These are phyloP conservation scores for Diacarnus erythraeanus DNA, from an alignment of 37 sponge, comb jelly and placozoan genomes.

Conservation along the genomic window DNA sequence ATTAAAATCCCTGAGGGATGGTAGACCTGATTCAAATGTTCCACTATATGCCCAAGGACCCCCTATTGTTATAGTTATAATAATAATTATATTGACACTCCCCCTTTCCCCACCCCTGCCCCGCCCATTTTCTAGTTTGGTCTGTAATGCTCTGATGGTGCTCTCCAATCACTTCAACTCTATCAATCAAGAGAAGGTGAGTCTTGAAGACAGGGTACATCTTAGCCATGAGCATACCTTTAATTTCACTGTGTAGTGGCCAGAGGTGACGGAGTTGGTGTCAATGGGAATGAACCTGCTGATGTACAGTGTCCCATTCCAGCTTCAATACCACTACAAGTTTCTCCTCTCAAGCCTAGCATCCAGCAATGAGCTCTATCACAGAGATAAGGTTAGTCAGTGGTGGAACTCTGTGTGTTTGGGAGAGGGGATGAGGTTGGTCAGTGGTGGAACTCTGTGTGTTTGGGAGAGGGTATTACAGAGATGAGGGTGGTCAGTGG, in stretches of 20 bases:
- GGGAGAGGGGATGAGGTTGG: no score
- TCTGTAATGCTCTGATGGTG: constrained; percentile 59
- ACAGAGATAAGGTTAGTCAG: constrained; percentile 55
- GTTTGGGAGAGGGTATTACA: no score
- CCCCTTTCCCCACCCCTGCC: no score
- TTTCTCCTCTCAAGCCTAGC: constrained; percentile 52
- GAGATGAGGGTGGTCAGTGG: no score
- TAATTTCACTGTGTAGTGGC: constrained; percentile 2
- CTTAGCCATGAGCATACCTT: background rate
- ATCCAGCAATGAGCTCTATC: constrained; percentile 26
- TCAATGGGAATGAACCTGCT: constrained; percentile 43
- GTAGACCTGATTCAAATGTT: background rate
- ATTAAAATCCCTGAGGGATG: background rate
- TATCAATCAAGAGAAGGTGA: background rate
- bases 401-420: no score
- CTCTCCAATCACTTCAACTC: constrained; percentile 61
- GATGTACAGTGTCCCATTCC: constrained; percentile 42
- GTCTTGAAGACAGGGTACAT: background rate
- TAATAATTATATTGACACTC: no score
- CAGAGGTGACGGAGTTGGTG: constrained; percentile 30
- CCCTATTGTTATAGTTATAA: background rate
- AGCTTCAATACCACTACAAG: constrained; percentile 60
- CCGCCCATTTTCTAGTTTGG: constrained; percentile 42
- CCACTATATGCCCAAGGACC: background rate
- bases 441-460: no score